Percentiles rank a stretch among this genome's conserved stretches.
Evolutionary conservation across 2,888 invertebrate species (phyloP).

Genomic region (Ormyrus pomaceus): DNA sequence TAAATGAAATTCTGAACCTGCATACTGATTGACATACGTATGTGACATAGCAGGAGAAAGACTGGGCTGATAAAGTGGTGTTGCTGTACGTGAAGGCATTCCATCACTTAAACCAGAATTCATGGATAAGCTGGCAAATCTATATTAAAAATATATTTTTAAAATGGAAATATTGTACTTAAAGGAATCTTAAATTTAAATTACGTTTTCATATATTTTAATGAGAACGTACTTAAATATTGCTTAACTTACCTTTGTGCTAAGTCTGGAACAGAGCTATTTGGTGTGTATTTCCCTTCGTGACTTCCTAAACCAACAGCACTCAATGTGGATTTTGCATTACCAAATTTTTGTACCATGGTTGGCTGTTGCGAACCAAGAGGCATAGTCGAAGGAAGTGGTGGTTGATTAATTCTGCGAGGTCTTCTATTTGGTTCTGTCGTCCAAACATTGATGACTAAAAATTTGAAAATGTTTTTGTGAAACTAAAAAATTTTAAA

Average conservation of each 20-base stretch:
- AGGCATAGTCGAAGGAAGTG: conserved; percentile 71
- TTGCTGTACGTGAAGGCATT: conserved; percentile 69
- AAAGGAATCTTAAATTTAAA: conserved; percentile 2
- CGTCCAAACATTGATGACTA: conserved; percentile 93
- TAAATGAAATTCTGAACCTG: conserved; percentile 77
- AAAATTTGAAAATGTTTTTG: conserved; percentile 60
- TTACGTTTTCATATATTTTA: neutral
- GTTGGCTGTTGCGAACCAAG: conserved; percentile 68
- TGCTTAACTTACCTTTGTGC: conserved; percentile 76
- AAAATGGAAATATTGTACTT: conserved; percentile 1
- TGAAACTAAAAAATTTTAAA: too few relatives aligned
- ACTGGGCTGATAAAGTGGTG: conserved; percentile 73
- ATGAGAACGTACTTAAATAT: neutral
- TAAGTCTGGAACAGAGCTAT: conserved; percentile 80
- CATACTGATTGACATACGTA: conserved; percentile 79
- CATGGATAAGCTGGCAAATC: conserved; percentile 84
- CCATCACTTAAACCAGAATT: conserved; percentile 70
- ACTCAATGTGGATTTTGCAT: conserved; percentile 81
- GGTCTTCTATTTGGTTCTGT: conserved; percentile 82
- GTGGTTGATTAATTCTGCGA: conserved; percentile 76
- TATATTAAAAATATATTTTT: conserved; percentile 64
- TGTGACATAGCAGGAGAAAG: conserved; percentile 76
- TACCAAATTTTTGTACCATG: conserved; percentile 84
- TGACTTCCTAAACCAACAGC: conserved; percentile 85
- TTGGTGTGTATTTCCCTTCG: conserved; percentile 89